Percentiles rank a stretch among this genome's conserved stretches.
Conservation (phyloP, 23 tunicate genomes). For the Diplosoma virens region DNA sequence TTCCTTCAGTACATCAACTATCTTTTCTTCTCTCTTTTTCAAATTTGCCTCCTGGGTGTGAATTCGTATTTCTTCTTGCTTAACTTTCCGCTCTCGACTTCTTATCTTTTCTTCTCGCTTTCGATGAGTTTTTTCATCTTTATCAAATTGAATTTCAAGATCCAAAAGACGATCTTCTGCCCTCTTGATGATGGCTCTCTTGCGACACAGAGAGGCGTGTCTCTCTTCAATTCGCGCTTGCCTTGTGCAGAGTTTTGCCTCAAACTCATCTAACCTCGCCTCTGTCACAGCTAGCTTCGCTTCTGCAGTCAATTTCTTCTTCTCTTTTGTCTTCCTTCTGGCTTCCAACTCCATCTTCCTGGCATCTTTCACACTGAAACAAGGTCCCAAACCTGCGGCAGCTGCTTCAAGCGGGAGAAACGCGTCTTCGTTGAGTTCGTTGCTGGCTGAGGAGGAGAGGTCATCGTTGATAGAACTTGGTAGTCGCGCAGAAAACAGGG, state of each 20-base stretch:
- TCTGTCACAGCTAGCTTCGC: constrained; percentile 67
- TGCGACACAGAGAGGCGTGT: constrained; percentile 74
- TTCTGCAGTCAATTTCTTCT: constrained; percentile 35
- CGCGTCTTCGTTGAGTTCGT: not conserved
- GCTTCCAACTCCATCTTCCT: constrained; percentile 47
- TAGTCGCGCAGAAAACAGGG: no score
- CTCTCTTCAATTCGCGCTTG: constrained; percentile 77
- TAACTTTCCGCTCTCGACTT: constrained; percentile 61
- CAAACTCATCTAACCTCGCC: constrained; percentile 69
- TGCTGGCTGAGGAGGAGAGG: no score
- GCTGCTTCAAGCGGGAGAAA: constrained; percentile 59
- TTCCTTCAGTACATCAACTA: constrained; percentile 39
- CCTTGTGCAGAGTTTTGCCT: constrained; percentile 67
- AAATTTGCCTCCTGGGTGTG: constrained; percentile 52
- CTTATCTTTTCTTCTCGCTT: constrained; percentile 60
- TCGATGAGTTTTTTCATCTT: constrained; percentile 54
- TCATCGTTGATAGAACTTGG: no score
- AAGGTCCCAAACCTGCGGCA: constrained; percentile 45
- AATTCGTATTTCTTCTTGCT: constrained; percentile 71
- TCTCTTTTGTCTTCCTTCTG: constrained; percentile 33
- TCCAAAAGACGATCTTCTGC: constrained; percentile 55
- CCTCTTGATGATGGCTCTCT: constrained; percentile 51
- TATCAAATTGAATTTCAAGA: constrained; percentile 63
- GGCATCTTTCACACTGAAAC: constrained; percentile 33
- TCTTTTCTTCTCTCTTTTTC: constrained; percentile 48